Evolutionary conservation across 2,888 invertebrate species (phyloP).

Genomic region (Hartigia nigra): DNA sequence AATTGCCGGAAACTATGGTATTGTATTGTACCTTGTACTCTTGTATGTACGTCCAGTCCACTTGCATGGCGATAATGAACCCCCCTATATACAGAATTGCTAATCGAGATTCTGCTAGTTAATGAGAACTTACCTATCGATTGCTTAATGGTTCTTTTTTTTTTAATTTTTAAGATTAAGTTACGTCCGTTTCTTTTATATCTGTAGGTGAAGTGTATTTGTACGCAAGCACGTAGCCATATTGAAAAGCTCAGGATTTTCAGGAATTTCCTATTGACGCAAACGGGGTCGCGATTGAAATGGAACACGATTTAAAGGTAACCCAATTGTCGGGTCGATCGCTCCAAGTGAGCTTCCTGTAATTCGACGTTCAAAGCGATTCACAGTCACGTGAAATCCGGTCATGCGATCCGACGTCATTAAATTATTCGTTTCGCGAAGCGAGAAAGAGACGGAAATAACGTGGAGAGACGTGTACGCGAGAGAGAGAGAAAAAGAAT

Average conservation of each 20-base stretch:
- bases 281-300: background rate
- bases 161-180: background rate
- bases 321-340: conserved; percentile 2
- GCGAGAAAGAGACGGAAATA: background rate
- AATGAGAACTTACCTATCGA: background rate
- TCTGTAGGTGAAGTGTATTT: background rate
- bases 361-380: conserved; percentile 47
- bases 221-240: background rate
- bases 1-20: background rate
- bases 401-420: conserved; percentile 41
- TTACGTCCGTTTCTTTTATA: background rate
- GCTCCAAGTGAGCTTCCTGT: conserved; percentile 26
- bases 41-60: background rate
- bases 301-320: background rate
- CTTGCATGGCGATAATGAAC: background rate
- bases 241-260: background rate
- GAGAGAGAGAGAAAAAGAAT: background rate
- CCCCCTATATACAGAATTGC: background rate
- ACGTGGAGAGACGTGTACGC: background rate
- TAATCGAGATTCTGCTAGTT: background rate
- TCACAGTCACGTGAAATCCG: conserved; percentile 42
- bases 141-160: too few relatives aligned
- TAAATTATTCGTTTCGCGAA: conserved; percentile 41
- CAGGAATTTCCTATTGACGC: background rate
- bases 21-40: background rate